Percentiles rank a stretch among this genome's conserved stretches.
Evolutionary conservation across 2,113 vertebrate genomes (phyloP).

Genomic region (Mystacornis crossleyi): DNA sequence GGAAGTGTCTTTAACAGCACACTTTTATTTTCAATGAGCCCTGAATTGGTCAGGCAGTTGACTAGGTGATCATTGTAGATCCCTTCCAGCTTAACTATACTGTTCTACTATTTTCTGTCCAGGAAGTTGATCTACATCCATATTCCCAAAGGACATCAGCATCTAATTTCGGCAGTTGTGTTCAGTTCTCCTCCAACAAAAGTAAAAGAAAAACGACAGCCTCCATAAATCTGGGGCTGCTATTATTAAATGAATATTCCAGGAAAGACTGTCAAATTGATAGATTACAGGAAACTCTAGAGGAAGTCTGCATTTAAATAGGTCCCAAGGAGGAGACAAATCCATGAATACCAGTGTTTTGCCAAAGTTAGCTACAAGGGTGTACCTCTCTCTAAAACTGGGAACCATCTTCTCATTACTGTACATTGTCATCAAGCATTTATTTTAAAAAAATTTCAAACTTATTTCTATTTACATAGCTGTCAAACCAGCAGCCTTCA

Average conservation of each 20-base stretch:
- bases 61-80: rapidly evolving
- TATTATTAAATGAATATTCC: background rate
- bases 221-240: background rate
- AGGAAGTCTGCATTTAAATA: background rate
- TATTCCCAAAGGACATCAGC: background rate
- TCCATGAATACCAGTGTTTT: background rate
- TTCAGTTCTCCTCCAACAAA: background rate
- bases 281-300: background rate
- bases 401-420: background rate
- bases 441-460: background rate
- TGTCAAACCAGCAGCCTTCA: background rate
- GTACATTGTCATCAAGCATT: background rate
- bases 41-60: background rate
- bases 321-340: background rate
- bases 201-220: background rate
- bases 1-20: background rate
- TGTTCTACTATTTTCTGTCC: background rate
- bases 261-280: background rate
- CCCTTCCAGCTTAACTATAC: background rate
- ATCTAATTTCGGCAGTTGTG: background rate
- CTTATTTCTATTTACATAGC: background rate
- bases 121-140: background rate
- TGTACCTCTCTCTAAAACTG: background rate
- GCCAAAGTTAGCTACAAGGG: background rate
- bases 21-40: background rate